Evolutionary conservation across 1,140 invertebrate species (phyloP).

Genomic region (Bemisia tabaci): DNA sequence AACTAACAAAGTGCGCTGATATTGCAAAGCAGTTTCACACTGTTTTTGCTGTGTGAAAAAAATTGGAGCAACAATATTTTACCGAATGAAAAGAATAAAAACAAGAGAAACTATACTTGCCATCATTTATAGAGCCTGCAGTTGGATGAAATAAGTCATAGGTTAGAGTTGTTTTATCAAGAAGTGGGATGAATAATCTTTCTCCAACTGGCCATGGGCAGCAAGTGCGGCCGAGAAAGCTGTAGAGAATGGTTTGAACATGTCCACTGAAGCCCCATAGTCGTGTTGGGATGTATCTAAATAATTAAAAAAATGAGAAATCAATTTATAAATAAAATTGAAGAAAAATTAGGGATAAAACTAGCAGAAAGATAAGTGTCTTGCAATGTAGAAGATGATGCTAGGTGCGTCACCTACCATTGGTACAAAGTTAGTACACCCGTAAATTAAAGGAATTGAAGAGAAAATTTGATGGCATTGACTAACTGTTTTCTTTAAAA

Average conservation of each 20-base stretch:
- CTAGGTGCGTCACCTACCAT: constrained; percentile 1
- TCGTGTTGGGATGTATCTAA: constrained; percentile 80
- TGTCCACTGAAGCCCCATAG: constrained; percentile 91
- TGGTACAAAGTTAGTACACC: constrained; percentile 4
- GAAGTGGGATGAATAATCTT: constrained; percentile 51
- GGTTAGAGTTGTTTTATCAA: constrained; percentile 75
- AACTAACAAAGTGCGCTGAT: no score
- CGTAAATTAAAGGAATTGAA: background rate
- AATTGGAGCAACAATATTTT: no score
- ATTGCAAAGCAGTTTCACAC: no score
- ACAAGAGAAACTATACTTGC: background rate
- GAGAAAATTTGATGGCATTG: background rate
- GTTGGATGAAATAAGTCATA: constrained; percentile 83
- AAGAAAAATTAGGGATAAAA: background rate
- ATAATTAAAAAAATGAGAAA: no score
- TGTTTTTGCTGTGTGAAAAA: no score
- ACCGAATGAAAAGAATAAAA: background rate
- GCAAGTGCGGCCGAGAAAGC: constrained; percentile 68
- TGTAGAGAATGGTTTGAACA: constrained; percentile 82
- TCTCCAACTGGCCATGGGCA: constrained; percentile 76
- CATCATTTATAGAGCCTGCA: constrained; percentile 33
- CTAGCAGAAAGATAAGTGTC: constrained; percentile 3
- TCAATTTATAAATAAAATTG: background rate
- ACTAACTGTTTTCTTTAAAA: no score
- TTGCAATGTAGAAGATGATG: background rate